These are phyloP conservation scores for Lycopodina hypogea DNA, from an alignment of 37 sponge, comb jelly and placozoan genomes.

Conservation along the genomic window DNA sequence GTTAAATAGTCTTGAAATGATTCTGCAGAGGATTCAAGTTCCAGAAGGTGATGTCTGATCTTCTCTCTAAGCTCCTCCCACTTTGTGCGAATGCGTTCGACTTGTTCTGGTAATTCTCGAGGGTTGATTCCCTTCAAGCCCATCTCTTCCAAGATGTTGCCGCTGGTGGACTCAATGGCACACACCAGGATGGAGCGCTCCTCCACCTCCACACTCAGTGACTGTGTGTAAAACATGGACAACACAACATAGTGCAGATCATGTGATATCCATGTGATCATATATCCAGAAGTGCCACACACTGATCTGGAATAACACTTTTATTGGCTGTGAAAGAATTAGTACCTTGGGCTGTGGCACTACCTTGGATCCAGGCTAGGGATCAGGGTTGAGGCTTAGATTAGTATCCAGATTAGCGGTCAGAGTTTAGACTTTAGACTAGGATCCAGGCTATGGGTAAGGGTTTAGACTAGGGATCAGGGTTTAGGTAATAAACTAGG, in stretches of 20 bases:
- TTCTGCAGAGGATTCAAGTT: neutral
- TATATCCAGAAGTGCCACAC: too few relatives aligned
- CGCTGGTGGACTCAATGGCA: slow-evolving; percentile 16
- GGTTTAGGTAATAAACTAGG: too few relatives aligned
- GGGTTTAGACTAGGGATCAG: too few relatives aligned
- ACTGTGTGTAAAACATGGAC: neutral
- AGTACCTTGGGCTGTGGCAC: too few relatives aligned
- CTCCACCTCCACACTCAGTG: slow-evolving; percentile 2
- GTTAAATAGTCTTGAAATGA: slow-evolving; percentile 13
- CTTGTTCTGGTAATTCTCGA: slow-evolving; percentile 1
- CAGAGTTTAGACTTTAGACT: too few relatives aligned
- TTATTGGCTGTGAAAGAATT: neutral
- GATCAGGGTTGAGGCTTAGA: too few relatives aligned
- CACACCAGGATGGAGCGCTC: slow-evolving; percentile 7
- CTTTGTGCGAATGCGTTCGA: neutral
- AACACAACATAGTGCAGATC: neutral
- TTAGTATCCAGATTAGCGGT: too few relatives aligned
- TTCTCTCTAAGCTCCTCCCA: slow-evolving; percentile 8
- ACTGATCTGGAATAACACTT: neutral
- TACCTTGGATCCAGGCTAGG: too few relatives aligned
- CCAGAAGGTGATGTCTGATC: neutral
- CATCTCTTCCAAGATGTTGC: slow-evolving; percentile 33
- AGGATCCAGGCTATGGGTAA: too few relatives aligned
- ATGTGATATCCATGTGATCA: slow-evolving; percentile 4
- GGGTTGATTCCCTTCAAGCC: neutral